Evolutionary conservation across 2,888 invertebrate genomes (phyloP).

Genomic region (Stenodema calcarata): DNA sequence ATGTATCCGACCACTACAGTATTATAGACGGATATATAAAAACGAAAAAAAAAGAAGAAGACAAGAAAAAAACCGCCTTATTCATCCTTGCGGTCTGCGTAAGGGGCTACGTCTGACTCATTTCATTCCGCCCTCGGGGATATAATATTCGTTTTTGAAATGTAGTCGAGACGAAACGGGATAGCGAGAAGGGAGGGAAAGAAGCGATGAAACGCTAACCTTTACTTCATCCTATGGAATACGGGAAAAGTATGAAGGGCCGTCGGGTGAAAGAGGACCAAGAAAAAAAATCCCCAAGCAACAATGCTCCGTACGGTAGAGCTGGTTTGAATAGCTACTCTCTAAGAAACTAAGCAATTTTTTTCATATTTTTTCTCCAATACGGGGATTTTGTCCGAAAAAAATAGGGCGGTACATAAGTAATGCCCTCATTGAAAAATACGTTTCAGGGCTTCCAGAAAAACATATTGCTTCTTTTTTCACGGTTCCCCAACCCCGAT

Average conservation of each 20-base stretch:
- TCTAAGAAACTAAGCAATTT: background rate
- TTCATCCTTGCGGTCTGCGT: no score
- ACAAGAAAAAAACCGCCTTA: no score
- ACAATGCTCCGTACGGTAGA: background rate
- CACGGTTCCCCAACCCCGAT: background rate
- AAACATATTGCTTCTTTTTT: background rate
- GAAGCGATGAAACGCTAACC: background rate
- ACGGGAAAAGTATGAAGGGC: background rate
- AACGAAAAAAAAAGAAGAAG: no score
- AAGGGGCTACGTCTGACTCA: background rate
- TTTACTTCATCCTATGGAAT: background rate
- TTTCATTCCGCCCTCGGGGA: background rate
- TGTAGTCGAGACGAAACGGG: background rate
- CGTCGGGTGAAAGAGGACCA: background rate
- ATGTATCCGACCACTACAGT: no score
- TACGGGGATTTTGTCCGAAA: background rate
- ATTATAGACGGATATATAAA: no score
- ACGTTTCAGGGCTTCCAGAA: background rate
- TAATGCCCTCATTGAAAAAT: background rate
- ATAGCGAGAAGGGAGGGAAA: background rate
- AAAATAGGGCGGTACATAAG: background rate
- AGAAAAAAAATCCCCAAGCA: background rate
- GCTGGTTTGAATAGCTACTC: background rate
- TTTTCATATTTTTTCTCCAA: background rate
- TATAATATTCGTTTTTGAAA: background rate